phyloP scores from a whole-genome alignment of 2,797 vertebrate genomes.

The Siniperca scherzeri region DNA sequence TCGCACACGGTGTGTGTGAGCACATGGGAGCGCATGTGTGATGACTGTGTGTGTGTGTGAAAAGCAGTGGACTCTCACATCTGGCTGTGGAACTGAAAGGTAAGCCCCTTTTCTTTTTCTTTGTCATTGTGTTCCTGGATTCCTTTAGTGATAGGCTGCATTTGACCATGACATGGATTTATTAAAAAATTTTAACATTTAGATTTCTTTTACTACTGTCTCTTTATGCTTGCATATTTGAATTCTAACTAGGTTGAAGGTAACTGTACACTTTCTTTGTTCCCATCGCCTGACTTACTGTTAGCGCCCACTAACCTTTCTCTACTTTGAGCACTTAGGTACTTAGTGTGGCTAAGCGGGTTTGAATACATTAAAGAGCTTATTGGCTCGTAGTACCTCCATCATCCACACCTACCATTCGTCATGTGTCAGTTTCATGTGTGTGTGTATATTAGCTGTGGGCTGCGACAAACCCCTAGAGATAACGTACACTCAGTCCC shows the following conservation, averaged over 20 bases:
- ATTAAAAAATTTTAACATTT: neutral
- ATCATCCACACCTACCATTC: conserved; percentile 68
- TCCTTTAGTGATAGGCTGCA: conserved; percentile 34
- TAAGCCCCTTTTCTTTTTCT: conserved; percentile 73
- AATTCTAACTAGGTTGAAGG: neutral
- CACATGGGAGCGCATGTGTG: conserved; percentile 62
- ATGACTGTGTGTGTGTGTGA: conserved; percentile 38
- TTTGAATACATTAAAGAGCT: conserved; percentile 65
- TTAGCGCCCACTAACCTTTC: conserved; percentile 35
- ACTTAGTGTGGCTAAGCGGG: conserved; percentile 57
- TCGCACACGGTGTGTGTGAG: conserved; percentile 52
- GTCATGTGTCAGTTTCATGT: conserved; percentile 61
- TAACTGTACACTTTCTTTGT: conserved; percentile 60
- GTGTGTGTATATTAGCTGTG: conserved; percentile 37
- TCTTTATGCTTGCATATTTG: neutral
- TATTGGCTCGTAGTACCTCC: conserved; percentile 62
- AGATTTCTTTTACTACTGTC: conserved; percentile 13
- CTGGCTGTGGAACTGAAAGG: conserved; percentile 77
- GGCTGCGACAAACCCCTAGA: conserved; percentile 50
- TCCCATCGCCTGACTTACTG: conserved; percentile 20
- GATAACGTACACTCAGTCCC: conserved; percentile 50
- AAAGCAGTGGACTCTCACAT: conserved; percentile 62
- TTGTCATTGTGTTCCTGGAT: conserved; percentile 55
- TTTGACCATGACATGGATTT: conserved; percentile 2
- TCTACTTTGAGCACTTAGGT: conserved; percentile 55